Evolutionary conservation across 2,113 vertebrate species (phyloP).

Genomic region (Mionectes macconnelli): DNA sequence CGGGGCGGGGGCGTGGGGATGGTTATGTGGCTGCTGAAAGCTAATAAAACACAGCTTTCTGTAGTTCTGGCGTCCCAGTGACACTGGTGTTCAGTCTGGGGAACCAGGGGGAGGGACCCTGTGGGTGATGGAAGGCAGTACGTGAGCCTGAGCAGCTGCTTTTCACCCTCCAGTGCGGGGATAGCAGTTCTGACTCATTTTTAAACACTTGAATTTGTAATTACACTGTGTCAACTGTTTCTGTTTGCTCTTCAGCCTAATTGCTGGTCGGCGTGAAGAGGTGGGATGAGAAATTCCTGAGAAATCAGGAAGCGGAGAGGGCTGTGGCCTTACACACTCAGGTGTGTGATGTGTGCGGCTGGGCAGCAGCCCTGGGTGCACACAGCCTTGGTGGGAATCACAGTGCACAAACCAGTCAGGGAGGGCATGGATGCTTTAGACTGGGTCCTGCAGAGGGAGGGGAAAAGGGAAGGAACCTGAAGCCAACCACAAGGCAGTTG

Average conservation of each 20-base stretch:
- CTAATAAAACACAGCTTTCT: neutral
- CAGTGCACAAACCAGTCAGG: neutral
- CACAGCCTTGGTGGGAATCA: neutral
- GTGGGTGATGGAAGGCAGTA: neutral
- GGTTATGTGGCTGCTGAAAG: neutral
- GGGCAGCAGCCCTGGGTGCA: neutral
- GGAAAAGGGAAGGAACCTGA: neutral
- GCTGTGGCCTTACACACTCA: neutral
- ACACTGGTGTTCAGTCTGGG: neutral
- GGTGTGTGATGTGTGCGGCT: accelerated
- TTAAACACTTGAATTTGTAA: neutral
- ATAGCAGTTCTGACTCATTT: conserved; percentile 27
- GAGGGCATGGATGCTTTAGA: neutral
- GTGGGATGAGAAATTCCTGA: neutral
- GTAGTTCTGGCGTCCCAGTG: neutral
- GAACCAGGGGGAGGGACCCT: neutral
- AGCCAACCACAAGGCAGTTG: neutral
- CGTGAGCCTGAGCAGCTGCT: conserved; percentile 6
- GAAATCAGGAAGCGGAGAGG: neutral
- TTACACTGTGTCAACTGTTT: neutral
- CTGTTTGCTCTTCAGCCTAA: conserved; percentile 13
- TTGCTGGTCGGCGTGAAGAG: neutral
- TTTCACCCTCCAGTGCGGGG: conserved; percentile 15
- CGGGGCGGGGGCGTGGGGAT: neutral
- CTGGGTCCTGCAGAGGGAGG: neutral